Evolutionary conservation across 2,113 vertebrate genomes (phyloP), one percentile per base, ranked within the genome.

Genomic region (Edolisoma coerulescens): DNA sequence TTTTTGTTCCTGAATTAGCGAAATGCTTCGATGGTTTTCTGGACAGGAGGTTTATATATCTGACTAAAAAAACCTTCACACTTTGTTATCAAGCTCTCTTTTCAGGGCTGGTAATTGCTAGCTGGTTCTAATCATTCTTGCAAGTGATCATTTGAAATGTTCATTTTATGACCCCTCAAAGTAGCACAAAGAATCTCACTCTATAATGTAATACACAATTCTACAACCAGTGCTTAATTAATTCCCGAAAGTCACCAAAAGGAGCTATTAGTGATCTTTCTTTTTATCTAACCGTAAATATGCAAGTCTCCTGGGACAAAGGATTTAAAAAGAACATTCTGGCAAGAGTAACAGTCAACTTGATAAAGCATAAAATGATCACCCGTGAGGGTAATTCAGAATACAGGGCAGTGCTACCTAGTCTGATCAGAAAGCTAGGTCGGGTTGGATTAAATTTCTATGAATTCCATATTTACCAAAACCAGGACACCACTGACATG

Each of bases 81-180:
- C 68, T 95, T 87, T 73, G 50, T 76, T 91, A 80, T 89, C 91
- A 68, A 75, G 44, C 63, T 89, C 70, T 97, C 84, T 89, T 90
- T 94, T 82, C 88, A 87, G 91, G 68, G 87, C 33, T 63, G 83
- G 89, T 91, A 95, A 93, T 87, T 87, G 86, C 60, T 96, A 85
- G 80, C 86, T 97, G 94, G 91, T 97, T 97, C 95, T 95, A 97
- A 97, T 97, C 85, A 96, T 92, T 67, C 95, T 80, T 77, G 56
- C 89, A 92, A 88, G 85, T 23, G 52, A 92, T 97, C 93, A 91
- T 96, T 96, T 96, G 97, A 96, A 97, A 93, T 77, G 91, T 96
- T 97, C 78, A 73, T 96, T 98, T 98, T 97, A 96, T 95, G 90
- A 94, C 94, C 92, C 95, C 97, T 95, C 89, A 95, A 96, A 97